phyloP scores from a whole-genome alignment of 2,797 vertebrate species.

The Tragelaphus eurycerus region DNA sequence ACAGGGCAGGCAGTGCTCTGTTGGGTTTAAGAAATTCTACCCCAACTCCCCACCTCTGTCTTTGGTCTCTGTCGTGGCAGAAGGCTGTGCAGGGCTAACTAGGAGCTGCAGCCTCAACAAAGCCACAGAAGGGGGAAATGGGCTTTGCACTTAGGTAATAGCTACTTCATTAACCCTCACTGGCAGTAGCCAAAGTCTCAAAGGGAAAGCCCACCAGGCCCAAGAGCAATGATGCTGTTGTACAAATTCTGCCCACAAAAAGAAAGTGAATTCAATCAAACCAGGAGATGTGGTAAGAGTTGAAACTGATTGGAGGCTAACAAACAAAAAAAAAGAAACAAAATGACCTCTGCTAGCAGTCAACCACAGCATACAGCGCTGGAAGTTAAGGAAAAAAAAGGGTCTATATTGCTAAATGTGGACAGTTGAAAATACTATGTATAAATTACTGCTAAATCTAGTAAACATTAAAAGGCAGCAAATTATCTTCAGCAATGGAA shows the following conservation, averaged over 20 bases:
- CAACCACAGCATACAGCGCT: not conserved
- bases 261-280: not conserved
- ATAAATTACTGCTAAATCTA: not conserved
- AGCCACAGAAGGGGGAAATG: not conserved
- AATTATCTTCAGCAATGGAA: not conserved
- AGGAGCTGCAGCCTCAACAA: not conserved
- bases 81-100: not conserved
- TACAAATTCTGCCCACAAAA: not conserved
- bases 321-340: not conserved
- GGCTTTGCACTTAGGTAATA: not conserved
- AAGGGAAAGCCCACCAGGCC: not conserved
- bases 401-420: not conserved
- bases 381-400: not conserved
- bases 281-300: not conserved
- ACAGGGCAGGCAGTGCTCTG: not conserved
- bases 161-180: not conserved
- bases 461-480: not conserved
- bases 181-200: not conserved
- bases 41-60: not conserved
- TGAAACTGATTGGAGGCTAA: not conserved
- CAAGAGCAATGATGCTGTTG: not conserved
- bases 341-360: not conserved
- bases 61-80: not conserved
- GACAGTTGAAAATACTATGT: not conserved
- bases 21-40: not conserved